These are phyloP conservation scores for Calephelis nemesis DNA, from an alignment of 1,140 invertebrate genomes.

Conservation along the genomic window DNA sequence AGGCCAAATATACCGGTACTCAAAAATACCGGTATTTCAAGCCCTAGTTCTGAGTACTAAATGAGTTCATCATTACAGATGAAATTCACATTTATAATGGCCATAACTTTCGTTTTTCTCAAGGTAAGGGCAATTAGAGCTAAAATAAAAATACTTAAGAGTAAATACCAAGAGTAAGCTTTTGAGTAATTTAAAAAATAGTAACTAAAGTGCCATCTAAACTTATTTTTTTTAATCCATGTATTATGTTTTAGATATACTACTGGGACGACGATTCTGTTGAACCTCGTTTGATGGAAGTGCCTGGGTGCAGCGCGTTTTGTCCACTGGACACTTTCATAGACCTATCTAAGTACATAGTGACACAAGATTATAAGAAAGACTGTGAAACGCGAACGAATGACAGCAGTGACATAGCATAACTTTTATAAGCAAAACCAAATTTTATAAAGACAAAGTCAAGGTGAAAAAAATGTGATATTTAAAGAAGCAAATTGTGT, in stretches of 20 bases:
- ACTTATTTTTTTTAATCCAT: not conserved
- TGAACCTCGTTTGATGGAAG: constrained; percentile 68
- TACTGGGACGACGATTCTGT: constrained; percentile 75
- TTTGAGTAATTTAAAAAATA: no score
- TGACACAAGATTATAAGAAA: constrained; percentile 63
- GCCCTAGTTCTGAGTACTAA: no score
- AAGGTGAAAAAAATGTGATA: constrained; percentile 4
- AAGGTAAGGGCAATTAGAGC: no score
- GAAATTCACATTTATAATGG: no score
- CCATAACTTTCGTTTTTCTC: no score
- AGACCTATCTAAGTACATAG: constrained; percentile 63
- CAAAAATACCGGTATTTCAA: no score
- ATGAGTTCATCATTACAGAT: no score
- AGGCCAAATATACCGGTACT: no score
- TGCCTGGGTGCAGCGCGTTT: constrained; percentile 65
- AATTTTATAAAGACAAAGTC: not conserved
- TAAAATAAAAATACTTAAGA: no score
- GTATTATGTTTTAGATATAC: constrained; percentile 56
- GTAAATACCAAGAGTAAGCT: no score
- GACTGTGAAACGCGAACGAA: constrained; percentile 49
- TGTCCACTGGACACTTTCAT: constrained; percentile 71
- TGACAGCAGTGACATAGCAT: not conserved
- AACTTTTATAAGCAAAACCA: not conserved
- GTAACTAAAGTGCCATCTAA: not conserved
- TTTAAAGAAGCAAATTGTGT: not conserved